Evolutionary conservation across 2,888 invertebrate genomes (phyloP), one percentile per base, ranked within the genome.

Genomic region (Heliconius aoede): DNA sequence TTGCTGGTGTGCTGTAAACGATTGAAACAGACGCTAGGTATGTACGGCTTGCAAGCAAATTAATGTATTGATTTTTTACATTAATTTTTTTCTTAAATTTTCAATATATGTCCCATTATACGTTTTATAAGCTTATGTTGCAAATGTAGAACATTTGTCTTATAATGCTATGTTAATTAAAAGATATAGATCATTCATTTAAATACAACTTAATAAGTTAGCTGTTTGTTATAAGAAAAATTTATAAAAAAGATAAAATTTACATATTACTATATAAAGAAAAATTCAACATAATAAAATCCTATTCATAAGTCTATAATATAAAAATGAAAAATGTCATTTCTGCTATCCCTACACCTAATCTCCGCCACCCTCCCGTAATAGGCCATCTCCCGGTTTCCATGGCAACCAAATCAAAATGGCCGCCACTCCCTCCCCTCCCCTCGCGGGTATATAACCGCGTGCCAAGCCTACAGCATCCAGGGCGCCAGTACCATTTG

Each of bases 331-430:
- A 76, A 73, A 65, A 81, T 72, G 83, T 83, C 62, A 73, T 30
- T 72, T 83, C 72, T 92, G 90, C 90, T 87, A 83, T 86, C 92
- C 80, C 83, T 94, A 92, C 93, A 79, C 88, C 91, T 94, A 93
- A 94, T 94, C 94, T 94, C 88, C 90, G 85, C 93, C 93, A 92
- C 93, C 93, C 93, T 91, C 89, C 88, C 88, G 89, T 94, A 94
- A 94, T 94, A 94, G 94, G 93, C 94, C 94, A 94, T 94, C 94
- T 94, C 94, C 93, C 90, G 86, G 91, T 94, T 83, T 82, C 92
- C 82, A 92, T 93, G 83, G 91, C 81, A 86, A 94, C 93, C 84
- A 85, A 65, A 84, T 83, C 91, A 94, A 94, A 91, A 94, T 94
- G 94, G 94, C 94, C 88, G 94, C 85, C 84, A 81, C 76, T 80